Percentiles rank a stretch among this genome's conserved stretches.
Evolutionary conservation across 2,797 vertebrate genomes (phyloP).

Genomic region (Nannoperca obscura): DNA sequence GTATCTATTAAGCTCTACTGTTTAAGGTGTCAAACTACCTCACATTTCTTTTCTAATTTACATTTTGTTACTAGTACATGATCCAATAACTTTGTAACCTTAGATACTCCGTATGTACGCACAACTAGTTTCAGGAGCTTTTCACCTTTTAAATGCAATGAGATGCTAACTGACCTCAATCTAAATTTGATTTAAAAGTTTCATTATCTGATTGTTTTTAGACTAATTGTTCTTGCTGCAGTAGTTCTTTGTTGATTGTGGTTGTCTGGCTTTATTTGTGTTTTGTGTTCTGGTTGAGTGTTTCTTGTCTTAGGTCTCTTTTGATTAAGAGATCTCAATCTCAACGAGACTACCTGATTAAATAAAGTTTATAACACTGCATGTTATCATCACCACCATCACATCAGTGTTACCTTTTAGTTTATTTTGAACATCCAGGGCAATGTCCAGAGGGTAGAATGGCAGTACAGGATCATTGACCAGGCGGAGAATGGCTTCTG

Average conservation of each 20-base stretch:
- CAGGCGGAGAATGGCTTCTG: constrained; percentile 91
- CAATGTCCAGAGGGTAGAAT: constrained; percentile 93
- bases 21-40: neutral
- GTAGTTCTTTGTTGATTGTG: neutral
- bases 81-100: neutral
- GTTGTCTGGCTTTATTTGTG: no score
- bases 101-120: neutral
- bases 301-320: neutral
- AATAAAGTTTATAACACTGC: neutral
- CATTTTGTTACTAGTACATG: neutral
- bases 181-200: neutral
- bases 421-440: constrained; percentile 92
- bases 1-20: no score
- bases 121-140: neutral
- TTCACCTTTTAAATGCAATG: neutral
- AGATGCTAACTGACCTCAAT: neutral
- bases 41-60: neutral
- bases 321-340: neutral
- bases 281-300: neutral
- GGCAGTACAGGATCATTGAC: constrained; percentile 92
- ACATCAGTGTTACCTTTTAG: constrained; percentile 89
- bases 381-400: neutral
- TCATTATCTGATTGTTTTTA: no score
- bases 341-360: neutral
- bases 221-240: neutral